Conservation (phyloP, 2,113 vertebrate species). For the Paratilapia polleni region DNA sequence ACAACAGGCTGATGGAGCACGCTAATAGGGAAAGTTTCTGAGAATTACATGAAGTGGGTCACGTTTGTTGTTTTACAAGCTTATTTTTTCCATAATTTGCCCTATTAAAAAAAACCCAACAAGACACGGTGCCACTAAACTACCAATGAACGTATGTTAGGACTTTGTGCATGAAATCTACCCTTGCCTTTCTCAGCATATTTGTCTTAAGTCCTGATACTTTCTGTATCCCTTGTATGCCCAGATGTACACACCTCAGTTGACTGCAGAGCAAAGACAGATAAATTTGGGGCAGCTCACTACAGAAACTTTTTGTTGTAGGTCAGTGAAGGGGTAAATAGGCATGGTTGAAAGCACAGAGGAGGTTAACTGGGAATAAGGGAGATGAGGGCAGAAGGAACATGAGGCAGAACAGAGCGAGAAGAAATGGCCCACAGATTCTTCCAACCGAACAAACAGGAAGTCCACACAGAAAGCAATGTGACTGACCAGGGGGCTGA, state of each 20-base stretch:
- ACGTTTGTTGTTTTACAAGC: conserved; percentile 11
- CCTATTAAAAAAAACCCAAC: neutral
- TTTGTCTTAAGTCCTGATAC: neutral
- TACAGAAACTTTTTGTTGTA: neutral
- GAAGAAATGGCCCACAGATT: conserved; percentile 23
- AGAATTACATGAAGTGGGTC: conserved; percentile 42
- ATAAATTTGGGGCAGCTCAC: neutral
- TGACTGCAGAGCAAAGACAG: neutral
- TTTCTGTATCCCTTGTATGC: neutral
- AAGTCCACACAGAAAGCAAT: conserved; percentile 12
- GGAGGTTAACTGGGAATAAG: conserved; percentile 3
- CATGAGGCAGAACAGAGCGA: neutral
- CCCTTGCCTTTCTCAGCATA: neutral
- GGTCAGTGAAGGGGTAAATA: conserved; percentile 23
- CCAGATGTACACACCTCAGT: neutral
- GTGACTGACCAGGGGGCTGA: conserved; percentile 39
- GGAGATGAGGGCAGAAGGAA: neutral
- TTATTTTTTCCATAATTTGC: neutral
- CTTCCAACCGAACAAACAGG: conserved; percentile 16
- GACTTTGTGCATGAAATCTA: neutral
- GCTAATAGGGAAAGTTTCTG: conserved; percentile 51
- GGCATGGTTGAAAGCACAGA: neutral
- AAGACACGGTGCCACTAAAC: neutral
- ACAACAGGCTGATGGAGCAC: neutral
- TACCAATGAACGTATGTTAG: neutral